Evolutionary conservation across 2,113 vertebrate genomes (phyloP), one percentile per base, ranked within the genome.

Genomic region (Malurus alboscapulatus): DNA sequence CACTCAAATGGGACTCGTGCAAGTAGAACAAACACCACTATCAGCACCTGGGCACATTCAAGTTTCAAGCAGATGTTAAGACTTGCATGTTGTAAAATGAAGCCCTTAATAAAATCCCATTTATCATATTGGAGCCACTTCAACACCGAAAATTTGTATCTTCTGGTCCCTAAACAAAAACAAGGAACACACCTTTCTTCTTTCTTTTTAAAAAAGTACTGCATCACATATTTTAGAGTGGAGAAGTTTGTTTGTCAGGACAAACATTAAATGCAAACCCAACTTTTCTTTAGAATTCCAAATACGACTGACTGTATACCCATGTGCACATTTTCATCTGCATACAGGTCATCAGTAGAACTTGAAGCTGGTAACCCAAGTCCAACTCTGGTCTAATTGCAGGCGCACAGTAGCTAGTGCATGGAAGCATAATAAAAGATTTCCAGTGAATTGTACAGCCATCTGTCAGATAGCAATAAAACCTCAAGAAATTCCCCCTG

Each of bases 61-160:
- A 26, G 44, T 40, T 87, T 87, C 63, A 83, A 61, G 42, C 3
- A 74, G 29, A 62, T 34, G 17, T 54, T 44, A 57, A 68, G 40
- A 78, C 72, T 0, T 27, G 32, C 6, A 45, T 0, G 3, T 44
- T 16, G 25, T 22, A 66, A 79, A 83, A 86, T 1, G 0, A 92
- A 57, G 12, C 6, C 19, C 7, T 47, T 12, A 25, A 22, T n/a
- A 84, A 93, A 84, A 50, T 9, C 81, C 6, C 8, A 42, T 65
- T 73, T 91, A 80, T 55, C 61, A 87, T 48, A 72, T 2, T 29
- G 21, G 36, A 82, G 53, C 3, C 53, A 65, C n/a, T 68, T n/a
- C 68, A 84, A 89, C 10, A 40, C 15, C 62, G 13, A 47, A 12
- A 84, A n/a, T 10, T 36, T 30, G 5, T 24, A 21, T 75, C 10